Conservation (phyloP, 64 coral and sea anemone species). For the Stylophora pistillata region DNA sequence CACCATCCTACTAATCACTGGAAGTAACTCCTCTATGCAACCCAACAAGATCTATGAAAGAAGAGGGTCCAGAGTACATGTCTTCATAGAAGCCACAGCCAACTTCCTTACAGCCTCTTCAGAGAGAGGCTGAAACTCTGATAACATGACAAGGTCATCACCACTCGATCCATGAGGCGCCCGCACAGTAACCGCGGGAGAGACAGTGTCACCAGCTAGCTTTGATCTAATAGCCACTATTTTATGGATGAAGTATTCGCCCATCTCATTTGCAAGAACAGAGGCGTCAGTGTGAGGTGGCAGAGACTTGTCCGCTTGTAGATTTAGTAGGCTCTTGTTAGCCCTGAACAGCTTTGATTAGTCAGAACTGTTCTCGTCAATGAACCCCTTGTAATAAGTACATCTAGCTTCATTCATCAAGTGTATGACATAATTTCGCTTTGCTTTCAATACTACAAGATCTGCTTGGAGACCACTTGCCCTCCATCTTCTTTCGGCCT, state of each 20-base stretch:
- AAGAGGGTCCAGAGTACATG: conserved; percentile 66
- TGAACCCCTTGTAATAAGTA: conserved; percentile 67
- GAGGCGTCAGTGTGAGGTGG: conserved; percentile 26
- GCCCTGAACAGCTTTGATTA: conserved; percentile 49
- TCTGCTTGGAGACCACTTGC: too few relatives aligned
- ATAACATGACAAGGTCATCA: conserved; percentile 11
- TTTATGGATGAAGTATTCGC: conserved; percentile 24
- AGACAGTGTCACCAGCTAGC: not conserved
- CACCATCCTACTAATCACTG: conserved; percentile 66
- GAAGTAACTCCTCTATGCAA: conserved; percentile 60
- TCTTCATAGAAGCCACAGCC: conserved; percentile 15
- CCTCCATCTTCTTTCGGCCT: too few relatives aligned
- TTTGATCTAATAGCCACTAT: conserved; percentile 18
- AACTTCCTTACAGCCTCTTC: conserved; percentile 32
- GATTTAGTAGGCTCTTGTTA: conserved; percentile 51
- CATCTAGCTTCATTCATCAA: conserved; percentile 47
- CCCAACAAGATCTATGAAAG: conserved; percentile 41
- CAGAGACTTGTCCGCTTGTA: not conserved
- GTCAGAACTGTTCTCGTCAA: too few relatives aligned
- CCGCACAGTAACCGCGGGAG: conserved; percentile 8
- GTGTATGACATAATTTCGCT: too few relatives aligned
- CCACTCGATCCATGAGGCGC: not conserved
- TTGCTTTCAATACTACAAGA: too few relatives aligned
- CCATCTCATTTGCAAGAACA: conserved; percentile 38
- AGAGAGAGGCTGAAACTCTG: too few relatives aligned